Conservation (phyloP, 2,888 invertebrate species). For the Sphinx pinastri region DNA sequence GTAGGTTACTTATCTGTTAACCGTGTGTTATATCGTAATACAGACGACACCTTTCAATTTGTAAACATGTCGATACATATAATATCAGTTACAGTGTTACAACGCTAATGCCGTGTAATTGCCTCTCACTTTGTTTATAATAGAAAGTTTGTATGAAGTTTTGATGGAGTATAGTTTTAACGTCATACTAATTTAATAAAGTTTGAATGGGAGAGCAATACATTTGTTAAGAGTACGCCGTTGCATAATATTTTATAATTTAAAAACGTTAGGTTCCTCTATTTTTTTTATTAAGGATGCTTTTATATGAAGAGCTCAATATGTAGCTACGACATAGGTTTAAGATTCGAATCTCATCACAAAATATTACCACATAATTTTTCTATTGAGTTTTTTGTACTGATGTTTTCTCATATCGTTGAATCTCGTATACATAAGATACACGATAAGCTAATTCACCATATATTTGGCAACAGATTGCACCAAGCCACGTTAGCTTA, state of each 20-base stretch:
- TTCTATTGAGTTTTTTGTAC: too few species aligned
- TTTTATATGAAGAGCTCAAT: too few species aligned
- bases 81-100: not conserved
- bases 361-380: too few species aligned
- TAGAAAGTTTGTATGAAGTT: not conserved
- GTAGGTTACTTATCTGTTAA: not conserved
- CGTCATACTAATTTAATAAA: not conserved
- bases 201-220: too few species aligned
- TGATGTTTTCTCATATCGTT: too few species aligned
- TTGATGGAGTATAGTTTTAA: not conserved
- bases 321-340: too few species aligned
- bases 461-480: not conserved
- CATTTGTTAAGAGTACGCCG: too few species aligned
- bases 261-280: too few species aligned
- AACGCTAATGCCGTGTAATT: not conserved
- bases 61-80: not conserved
- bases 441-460: not conserved
- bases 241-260: too few species aligned
- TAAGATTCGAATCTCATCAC: too few species aligned
- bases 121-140: not conserved
- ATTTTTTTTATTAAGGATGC: too few species aligned
- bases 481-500: not conserved
- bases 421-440: not conserved
- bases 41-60: conserved; percentile 6
- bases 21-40: not conserved